Evolutionary conservation across 2,113 vertebrate species (phyloP).

Genomic region (Malurus elegans): DNA sequence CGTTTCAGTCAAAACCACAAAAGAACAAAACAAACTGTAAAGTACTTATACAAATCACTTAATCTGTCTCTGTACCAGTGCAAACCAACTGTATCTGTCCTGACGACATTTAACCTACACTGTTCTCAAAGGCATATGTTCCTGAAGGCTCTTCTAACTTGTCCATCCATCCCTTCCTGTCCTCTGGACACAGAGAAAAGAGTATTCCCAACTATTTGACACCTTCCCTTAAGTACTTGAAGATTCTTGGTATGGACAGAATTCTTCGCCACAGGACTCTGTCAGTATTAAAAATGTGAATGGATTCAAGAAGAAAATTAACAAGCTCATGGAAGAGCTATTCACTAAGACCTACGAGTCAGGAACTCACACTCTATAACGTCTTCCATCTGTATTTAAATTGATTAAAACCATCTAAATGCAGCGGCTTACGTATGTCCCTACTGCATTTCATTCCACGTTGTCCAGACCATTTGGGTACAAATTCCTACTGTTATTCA

Average conservation of each 20-base stretch:
- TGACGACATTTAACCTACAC: not conserved
- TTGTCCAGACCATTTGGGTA: not conserved
- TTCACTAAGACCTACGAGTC: not conserved
- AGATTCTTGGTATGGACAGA: not conserved
- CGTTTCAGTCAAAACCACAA: not conserved
- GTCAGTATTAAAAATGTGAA: not conserved
- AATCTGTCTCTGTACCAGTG: not conserved
- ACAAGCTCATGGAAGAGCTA: not conserved
- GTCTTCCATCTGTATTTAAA: not conserved
- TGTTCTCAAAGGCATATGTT: not conserved
- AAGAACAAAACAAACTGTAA: not conserved
- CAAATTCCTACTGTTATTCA: not conserved
- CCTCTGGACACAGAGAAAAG: not conserved
- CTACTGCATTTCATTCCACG: not conserved
- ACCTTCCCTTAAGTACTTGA: not conserved
- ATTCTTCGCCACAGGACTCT: not conserved
- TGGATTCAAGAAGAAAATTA: not conserved
- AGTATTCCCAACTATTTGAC: not conserved
- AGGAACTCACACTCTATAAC: not conserved
- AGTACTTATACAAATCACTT: not conserved
- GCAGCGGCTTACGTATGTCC: accelerated
- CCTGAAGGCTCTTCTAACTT: not conserved
- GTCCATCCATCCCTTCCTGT: not conserved
- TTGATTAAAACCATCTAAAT: not conserved
- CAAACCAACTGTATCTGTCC: not conserved